phyloP scores from a whole-genome alignment of 2,888 invertebrate species.

The Rhimphoctona megacephalus region DNA sequence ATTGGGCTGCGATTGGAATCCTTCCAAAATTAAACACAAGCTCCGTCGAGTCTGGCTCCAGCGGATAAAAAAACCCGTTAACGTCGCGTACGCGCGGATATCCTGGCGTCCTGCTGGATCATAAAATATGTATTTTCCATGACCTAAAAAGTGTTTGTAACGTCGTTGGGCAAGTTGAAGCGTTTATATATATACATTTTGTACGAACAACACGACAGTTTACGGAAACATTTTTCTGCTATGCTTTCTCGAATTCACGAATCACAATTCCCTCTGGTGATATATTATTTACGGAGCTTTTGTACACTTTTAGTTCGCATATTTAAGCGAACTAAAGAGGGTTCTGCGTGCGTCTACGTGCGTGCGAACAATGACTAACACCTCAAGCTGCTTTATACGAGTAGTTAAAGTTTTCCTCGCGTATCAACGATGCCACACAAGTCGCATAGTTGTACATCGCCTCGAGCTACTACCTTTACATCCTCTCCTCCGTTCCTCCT shows the following conservation, averaged over 20 bases:
- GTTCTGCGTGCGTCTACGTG: background rate
- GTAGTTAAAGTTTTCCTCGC: background rate
- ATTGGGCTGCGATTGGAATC: background rate
- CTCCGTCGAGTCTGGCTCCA: constrained; percentile 14
- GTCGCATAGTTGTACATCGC: background rate
- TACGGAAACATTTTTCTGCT: background rate
- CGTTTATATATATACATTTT: background rate
- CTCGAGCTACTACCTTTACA: constrained; percentile 1
- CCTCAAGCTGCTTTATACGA: background rate
- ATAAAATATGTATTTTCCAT: constrained; percentile 2
- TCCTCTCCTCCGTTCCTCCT: too few relatives aligned
- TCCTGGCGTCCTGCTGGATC: constrained; percentile 3
- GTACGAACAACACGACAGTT: background rate
- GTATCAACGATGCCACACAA: background rate
- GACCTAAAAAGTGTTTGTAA: background rate
- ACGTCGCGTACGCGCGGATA: background rate
- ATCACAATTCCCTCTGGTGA: background rate
- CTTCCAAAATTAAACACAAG: background rate
- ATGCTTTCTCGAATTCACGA: background rate
- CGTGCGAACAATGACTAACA: background rate
- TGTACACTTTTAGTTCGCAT: background rate
- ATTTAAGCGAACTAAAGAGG: background rate
- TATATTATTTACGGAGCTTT: constrained; percentile 1
- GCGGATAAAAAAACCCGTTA: background rate
- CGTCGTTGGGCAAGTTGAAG: background rate